phyloP scores from a whole-genome alignment of 2,113 vertebrate genomes.

The Polypterus bichir region DNA sequence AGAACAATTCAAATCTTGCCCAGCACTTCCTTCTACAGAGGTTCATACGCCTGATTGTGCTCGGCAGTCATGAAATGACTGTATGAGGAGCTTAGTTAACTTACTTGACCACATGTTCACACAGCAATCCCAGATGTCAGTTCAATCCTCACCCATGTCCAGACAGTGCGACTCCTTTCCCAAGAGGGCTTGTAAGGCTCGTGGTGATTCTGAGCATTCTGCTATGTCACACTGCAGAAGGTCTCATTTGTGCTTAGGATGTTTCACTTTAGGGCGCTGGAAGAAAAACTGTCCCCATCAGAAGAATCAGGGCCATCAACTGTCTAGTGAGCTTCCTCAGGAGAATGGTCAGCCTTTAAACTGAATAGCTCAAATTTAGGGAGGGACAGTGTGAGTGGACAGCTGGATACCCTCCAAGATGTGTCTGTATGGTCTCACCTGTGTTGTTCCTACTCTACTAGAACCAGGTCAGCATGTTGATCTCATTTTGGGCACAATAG shows the following conservation, averaged over 20 bases:
- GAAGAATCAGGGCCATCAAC: background rate
- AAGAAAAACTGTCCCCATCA: constrained; percentile 18
- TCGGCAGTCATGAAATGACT: background rate
- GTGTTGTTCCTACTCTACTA: no score
- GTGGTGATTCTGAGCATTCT: background rate
- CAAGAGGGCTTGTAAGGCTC: background rate
- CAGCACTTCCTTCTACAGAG: background rate
- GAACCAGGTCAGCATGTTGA: no score
- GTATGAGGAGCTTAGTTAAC: background rate
- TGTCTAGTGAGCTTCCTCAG: background rate
- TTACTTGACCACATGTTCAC: background rate
- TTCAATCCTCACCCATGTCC: background rate
- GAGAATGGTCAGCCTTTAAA: background rate
- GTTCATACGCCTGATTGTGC: background rate
- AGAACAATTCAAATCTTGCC: background rate
- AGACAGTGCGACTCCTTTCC: no score
- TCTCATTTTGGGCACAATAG: no score
- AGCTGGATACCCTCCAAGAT: background rate
- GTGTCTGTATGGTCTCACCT: background rate
- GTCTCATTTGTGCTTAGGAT: constrained; percentile 3
- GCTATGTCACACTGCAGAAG: background rate
- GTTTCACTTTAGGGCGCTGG: constrained; percentile 17
- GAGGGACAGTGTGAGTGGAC: background rate
- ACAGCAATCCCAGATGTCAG: background rate
- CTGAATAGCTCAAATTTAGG: background rate